These are phyloP conservation scores for Orchesella cincta DNA, from an alignment of 1,140 invertebrate species.

Conservation along the genomic window DNA sequence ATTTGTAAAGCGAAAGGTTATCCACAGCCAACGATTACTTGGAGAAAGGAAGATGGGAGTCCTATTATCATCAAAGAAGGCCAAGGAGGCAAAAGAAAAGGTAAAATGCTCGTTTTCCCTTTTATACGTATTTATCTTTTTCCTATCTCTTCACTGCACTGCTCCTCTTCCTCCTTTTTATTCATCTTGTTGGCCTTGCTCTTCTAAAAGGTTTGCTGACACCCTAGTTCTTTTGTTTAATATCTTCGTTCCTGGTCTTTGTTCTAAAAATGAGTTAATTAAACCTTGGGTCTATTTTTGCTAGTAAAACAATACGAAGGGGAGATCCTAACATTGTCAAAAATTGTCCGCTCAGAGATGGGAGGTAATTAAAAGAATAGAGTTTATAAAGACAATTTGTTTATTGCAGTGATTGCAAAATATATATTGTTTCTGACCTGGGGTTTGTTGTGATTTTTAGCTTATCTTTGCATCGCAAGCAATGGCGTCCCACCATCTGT, in stretches of 20 bases:
- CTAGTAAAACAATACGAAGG: conserved; percentile 70
- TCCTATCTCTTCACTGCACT: no score
- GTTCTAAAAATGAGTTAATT: conserved; percentile 19
- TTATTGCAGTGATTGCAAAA: background rate
- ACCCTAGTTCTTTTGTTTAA: no score
- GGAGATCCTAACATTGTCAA: conserved; percentile 72
- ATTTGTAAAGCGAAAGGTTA: conserved; percentile 66
- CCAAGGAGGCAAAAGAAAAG: conserved; percentile 67
- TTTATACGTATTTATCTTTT: no score
- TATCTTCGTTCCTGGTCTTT: background rate
- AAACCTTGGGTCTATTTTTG: conserved; percentile 51
- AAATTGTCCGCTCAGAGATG: conserved; percentile 82
- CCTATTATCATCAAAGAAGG: conserved; percentile 75
- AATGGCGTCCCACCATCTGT: conserved; percentile 79
- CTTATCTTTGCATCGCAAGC: conserved; percentile 75
- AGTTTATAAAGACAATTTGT: background rate
- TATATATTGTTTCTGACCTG: background rate
- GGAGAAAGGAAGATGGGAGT: conserved; percentile 82
- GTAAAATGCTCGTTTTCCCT: conserved; percentile 58
- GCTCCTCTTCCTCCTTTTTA: no score
- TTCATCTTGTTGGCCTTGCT: no score
- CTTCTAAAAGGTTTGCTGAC: no score
- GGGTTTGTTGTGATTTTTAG: background rate
- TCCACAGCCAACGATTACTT: conserved; percentile 76
- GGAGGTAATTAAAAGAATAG: conserved; percentile 63